phyloP scores from a whole-genome alignment of 2,797 vertebrate genomes.

The Fringilla coelebs region DNA sequence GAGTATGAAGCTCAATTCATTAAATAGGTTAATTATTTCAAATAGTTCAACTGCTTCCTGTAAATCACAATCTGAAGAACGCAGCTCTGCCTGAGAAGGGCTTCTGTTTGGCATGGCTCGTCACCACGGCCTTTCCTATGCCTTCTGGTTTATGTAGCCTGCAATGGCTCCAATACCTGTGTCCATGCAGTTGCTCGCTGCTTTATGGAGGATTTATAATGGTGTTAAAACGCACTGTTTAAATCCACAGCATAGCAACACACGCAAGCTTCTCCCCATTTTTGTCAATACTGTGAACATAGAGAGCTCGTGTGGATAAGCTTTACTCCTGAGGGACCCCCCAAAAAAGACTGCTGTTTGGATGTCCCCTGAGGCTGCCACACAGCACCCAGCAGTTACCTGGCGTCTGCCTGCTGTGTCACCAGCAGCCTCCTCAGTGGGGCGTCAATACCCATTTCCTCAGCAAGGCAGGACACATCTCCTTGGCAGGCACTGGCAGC shows the following conservation, averaged over 20 bases:
- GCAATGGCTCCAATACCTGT: not conserved
- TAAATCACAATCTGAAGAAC: constrained; percentile 6
- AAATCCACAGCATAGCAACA: not conserved
- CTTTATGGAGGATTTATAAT: not conserved
- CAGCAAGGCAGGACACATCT: not conserved
- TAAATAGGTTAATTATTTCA: constrained; percentile 38
- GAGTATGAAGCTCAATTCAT: constrained; percentile 15
- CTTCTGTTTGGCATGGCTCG: not conserved
- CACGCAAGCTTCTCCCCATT: not conserved
- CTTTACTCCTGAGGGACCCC: not conserved
- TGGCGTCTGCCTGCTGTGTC: fast-evolving
- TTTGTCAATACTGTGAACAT: not conserved
- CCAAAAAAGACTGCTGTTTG: not conserved
- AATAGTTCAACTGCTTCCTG: not conserved
- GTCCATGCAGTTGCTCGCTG: not conserved
- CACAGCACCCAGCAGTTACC: not conserved
- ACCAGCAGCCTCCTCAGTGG: not conserved
- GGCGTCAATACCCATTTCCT: not conserved
- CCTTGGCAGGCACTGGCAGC: not conserved
- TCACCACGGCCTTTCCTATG: not conserved
- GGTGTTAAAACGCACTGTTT: not conserved
- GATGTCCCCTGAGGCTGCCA: not conserved
- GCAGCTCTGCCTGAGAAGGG: not conserved
- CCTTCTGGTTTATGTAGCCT: not conserved
- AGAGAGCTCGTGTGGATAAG: not conserved